These are phyloP conservation scores for Eulithis prunata DNA, from an alignment of 2,888 invertebrate species.

Conservation along the genomic window DNA sequence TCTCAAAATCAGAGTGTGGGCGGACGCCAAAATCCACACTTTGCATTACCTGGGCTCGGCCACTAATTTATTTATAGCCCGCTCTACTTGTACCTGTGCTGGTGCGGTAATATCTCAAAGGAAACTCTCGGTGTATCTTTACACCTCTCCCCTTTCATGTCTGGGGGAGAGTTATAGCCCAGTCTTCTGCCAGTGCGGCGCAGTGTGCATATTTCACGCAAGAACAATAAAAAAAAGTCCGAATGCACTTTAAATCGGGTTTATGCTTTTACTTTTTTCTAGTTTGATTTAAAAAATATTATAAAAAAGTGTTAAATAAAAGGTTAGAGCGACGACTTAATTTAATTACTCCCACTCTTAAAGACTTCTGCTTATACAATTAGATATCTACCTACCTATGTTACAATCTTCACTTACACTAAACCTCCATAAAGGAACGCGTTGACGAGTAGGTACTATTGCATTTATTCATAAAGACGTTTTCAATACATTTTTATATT, in stretches of 20 bases:
- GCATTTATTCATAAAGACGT: not conserved
- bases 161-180: conserved; percentile 24
- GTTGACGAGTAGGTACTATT: too few relatives aligned
- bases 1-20: conserved; percentile 17
- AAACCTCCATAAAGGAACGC: too few relatives aligned
- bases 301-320: too few relatives aligned
- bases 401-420: too few relatives aligned
- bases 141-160: conserved; percentile 32
- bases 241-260: conserved; percentile 13
- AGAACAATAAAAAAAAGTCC: conserved; percentile 17
- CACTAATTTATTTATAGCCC: conserved; percentile 30
- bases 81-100: conserved; percentile 21
- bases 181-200: conserved; percentile 22
- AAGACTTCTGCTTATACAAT: too few relatives aligned
- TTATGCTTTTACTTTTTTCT: not conserved
- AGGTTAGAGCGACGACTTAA: too few relatives aligned
- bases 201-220: conserved; percentile 30
- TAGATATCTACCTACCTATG: too few relatives aligned
- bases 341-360: too few relatives aligned
- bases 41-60: conserved; percentile 27
- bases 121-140: conserved; percentile 25
- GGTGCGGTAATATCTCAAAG: conserved; percentile 32
- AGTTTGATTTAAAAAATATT: too few relatives aligned
- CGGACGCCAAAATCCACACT: conserved; percentile 21
- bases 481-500: conserved; percentile 2